Evolutionary conservation across 1,140 invertebrate species (phyloP), one percentile per base, ranked within the genome.

Genomic region (Hycleus phaleratus): DNA sequence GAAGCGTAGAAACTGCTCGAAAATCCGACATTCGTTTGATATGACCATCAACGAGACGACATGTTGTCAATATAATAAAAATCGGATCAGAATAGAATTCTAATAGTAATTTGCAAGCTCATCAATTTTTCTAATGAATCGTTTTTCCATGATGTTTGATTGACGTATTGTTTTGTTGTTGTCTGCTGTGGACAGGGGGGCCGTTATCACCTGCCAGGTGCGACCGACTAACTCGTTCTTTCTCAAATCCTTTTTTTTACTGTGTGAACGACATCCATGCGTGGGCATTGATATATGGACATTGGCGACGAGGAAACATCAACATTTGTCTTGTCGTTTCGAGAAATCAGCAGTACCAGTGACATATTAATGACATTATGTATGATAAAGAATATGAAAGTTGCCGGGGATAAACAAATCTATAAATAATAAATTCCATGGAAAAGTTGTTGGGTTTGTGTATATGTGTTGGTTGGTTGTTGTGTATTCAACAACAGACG

Each of bases 351-450:
- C 61, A 56, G 58, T 62, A 60, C 49, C 62, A 53, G 58, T 63
- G 64, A 66, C 66, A 68, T 68, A 66, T 66, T 66, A 68, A 68
- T 66, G 66, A 63, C 62, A 59, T 61, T 61, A 52, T 53, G 47
- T 53, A 64, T 65, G 64, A 68, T 66, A 63, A 63, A 65, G 66
- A 66, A 66, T 68, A 66, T 66, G 66, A 66, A 64, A 64, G 64
- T 68, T 65, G 62, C 57, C 62, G 64, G 50, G 59, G 64, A 68
- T 66, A 68, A 66, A 66, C 66, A 68, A 66, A 66, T 68, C 64
- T 68, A 68, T 68, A 68, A 68, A 68, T 66, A 67, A 67, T 65
- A 66, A 67, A 61, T 61, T 61, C 59, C 59, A 61, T 54, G 54
- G 62, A 60, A 63, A 63, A 56, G 24, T 44, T 46, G 58, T 60